Base-by-base conservation (phyloP, 1,140 invertebrate species). In the Brachionus asplanchnoidis region DNA sequence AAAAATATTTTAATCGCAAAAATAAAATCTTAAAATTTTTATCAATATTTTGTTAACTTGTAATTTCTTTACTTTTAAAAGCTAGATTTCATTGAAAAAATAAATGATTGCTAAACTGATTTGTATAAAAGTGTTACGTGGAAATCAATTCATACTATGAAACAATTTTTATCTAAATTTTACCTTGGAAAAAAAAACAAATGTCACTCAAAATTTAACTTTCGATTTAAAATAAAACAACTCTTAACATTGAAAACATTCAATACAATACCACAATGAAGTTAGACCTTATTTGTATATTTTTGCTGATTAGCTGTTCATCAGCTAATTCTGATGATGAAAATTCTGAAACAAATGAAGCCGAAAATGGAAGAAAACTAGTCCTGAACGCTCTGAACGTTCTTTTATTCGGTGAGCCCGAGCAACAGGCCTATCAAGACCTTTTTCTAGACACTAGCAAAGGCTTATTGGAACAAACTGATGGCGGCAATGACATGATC, bases 371-470 rank as follows among this genome's bases (percentile, higher is more conserved):
- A 11, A 65, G n/a, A 82, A 20, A 82, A 23, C 26, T 82, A 11
- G 53, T 65, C 14, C n/a, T 60, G 11, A 60, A 82, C 36, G 50
- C 79, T 60, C 36, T 82, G 20, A 68, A 82, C 40, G n/a, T 46
- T 11, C n/a, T 82, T 5, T 42, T 82, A 7, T 17, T 23, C 26
- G 79, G 79, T 12, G 53, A 82, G 20, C 53, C 79, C 23, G 20
- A 26, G 12, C 53, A 82, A 26, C n/a, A 42, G 1, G 12, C 79
- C 23, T 82, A 82, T 26, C 8, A 82, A 82, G 79, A 82, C 44
- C 20, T 82, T 11, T 82, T 82, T 68, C 20, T 82, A 5, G 79
- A 82, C 60, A 82, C 79, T 8, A 44, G 36, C 32, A 82, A 82
- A 82, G 53, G 79, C 14, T 5, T 68, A 17, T 20, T 60, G 8